phyloP scores from a whole-genome alignment of 2,888 invertebrate species.

The Harpagoxenus sublaevis region DNA sequence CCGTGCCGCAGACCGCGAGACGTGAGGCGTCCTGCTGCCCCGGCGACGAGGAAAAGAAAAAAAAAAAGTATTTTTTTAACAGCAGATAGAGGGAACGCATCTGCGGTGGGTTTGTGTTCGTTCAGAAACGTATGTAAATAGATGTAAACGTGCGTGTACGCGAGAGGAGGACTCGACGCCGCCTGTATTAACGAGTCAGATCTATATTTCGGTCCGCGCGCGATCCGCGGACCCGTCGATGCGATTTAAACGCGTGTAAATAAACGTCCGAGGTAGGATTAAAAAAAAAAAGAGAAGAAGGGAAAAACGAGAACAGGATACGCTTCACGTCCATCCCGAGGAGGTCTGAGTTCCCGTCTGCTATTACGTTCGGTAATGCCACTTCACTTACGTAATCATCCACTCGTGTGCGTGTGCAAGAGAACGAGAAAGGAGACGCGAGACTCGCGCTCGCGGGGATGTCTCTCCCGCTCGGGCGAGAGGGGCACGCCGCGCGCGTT shows the following conservation, averaged over 20 bases:
- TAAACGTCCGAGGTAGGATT: slow-evolving; percentile 49
- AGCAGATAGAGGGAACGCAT: slow-evolving; percentile 53
- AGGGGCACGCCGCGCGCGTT: slow-evolving; percentile 16
- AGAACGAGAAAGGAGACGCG: slow-evolving; percentile 60
- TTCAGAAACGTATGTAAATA: slow-evolving; percentile 56
- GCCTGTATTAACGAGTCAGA: slow-evolving; percentile 37
- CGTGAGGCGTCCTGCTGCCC: slow-evolving; percentile 69
- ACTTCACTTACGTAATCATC: slow-evolving; percentile 62
- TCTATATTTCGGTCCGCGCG: slow-evolving; percentile 28
- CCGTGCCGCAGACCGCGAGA: slow-evolving; percentile 45
- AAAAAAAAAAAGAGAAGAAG: slow-evolving; percentile 4
- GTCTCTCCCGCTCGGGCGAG: slow-evolving; percentile 8
- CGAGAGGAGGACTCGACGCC: background rate
- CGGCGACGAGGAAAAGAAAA: slow-evolving; percentile 33
- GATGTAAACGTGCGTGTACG: slow-evolving; percentile 30
- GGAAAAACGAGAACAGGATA: slow-evolving; percentile 63
- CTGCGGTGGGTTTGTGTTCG: slow-evolving; percentile 33
- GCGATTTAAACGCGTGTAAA: slow-evolving; percentile 48
- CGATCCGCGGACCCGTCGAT: slow-evolving; percentile 27
- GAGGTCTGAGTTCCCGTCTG: slow-evolving; percentile 52
- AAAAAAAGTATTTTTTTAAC: slow-evolving; percentile 73
- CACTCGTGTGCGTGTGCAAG: slow-evolving; percentile 73
- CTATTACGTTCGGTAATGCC: slow-evolving; percentile 62
- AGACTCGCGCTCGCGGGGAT: slow-evolving; percentile 30
- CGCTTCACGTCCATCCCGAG: slow-evolving; percentile 69